phyloP scores from a whole-genome alignment of 2,888 invertebrate genomes.

The Ceriagrion tenellum region DNA sequence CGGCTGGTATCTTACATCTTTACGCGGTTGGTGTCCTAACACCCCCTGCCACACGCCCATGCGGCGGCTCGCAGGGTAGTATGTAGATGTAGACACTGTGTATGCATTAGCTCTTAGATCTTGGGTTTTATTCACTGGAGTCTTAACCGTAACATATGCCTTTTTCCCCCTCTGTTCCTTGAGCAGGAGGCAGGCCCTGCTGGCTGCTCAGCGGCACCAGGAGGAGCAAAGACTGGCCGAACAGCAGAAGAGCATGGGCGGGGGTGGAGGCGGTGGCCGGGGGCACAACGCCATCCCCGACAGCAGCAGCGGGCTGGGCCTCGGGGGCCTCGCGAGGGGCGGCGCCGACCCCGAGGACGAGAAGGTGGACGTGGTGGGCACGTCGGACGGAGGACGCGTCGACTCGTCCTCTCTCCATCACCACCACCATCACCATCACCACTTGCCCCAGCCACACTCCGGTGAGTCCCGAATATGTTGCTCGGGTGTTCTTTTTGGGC shows the following conservation, averaged over 20 bases:
- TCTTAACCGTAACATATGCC: conserved; percentile 17
- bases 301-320: conserved; percentile 75
- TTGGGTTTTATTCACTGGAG: background rate
- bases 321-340: conserved; percentile 61
- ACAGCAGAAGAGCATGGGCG: conserved; percentile 76
- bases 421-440: conserved; percentile 66
- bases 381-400: conserved; percentile 81
- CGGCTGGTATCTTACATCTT: no score
- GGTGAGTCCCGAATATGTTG: conserved; percentile 71
- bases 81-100: no score
- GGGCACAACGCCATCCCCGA: conserved; percentile 76
- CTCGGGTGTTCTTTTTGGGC: no score
- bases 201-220: conserved; percentile 79
- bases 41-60: no score
- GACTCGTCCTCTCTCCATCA: conserved; percentile 71
- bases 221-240: conserved; percentile 76
- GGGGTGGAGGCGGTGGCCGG: conserved; percentile 75
- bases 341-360: conserved; percentile 84
- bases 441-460: conserved; percentile 72
- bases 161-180: conserved; percentile 61
- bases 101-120: no score
- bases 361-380: conserved; percentile 93
- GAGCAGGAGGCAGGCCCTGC: conserved; percentile 86
- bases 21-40: no score
- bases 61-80: no score